These are phyloP conservation scores for Cheilosia urbana DNA, from an alignment of 2,888 invertebrate genomes.

Conservation along the genomic window DNA sequence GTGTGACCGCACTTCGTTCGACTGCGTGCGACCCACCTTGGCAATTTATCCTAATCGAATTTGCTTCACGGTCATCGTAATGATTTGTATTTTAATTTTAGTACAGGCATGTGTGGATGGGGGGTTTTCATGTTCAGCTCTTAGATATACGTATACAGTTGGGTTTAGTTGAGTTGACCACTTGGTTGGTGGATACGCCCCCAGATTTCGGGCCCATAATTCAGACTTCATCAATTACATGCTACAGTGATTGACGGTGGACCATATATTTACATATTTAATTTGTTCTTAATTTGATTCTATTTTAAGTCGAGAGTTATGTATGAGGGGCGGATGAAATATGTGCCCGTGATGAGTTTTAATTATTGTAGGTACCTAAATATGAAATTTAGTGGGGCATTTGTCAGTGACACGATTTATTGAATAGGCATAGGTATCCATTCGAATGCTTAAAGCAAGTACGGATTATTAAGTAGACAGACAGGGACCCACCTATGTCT, in stretches of 20 bases:
- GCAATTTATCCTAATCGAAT: conserved; percentile 73
- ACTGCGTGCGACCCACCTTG: conserved; percentile 43
- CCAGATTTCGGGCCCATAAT: conserved; percentile 60
- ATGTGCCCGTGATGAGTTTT: conserved; percentile 33
- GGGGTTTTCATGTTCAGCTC: conserved; percentile 13
- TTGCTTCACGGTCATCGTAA: conserved; percentile 66
- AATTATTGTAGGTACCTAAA: conserved; percentile 39
- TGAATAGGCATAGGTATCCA: too few species aligned
- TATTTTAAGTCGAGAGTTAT: conserved; percentile 43
- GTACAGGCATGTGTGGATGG: conserved; percentile 38
- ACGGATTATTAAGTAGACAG: not conserved
- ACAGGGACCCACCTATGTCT: too few species aligned
- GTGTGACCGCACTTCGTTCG: conserved; percentile 33
- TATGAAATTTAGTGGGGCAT: conserved; percentile 31
- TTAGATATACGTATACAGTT: too few species aligned
- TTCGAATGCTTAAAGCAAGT: not conserved
- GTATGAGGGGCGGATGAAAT: conserved; percentile 44
- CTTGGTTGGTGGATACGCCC: conserved; percentile 56
- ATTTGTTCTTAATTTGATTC: conserved; percentile 65
- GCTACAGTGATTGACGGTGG: conserved; percentile 68
- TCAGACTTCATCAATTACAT: conserved; percentile 65
- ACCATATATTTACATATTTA: conserved; percentile 69
- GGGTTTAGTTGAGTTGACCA: conserved; percentile 49
- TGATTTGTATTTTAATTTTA: conserved; percentile 71
- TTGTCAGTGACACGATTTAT: conserved; percentile 23